Evolutionary conservation across 2,888 invertebrate species (phyloP).

Genomic region (Eumacrocentrus americanus): DNA sequence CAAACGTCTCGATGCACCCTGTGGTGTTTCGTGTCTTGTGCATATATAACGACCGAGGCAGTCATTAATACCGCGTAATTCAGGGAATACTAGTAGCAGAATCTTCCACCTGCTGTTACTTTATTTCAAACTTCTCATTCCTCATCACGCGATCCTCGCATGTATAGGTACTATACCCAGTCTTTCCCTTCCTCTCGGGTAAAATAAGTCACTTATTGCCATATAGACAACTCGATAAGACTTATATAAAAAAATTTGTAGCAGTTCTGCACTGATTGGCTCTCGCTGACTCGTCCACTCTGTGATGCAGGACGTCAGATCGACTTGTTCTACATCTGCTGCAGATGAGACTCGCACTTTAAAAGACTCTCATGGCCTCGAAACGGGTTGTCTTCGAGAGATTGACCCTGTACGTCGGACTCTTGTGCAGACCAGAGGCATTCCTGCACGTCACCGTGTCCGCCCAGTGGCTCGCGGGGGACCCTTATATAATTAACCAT

Average conservation of each 20-base stretch:
- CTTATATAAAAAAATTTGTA: conserved; percentile 4
- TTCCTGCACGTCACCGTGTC: conserved; percentile 59
- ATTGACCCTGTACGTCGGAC: conserved; percentile 22
- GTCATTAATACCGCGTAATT: conserved; percentile 29
- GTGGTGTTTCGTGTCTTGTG: conserved; percentile 5
- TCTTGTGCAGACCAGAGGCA: conserved; percentile 36
- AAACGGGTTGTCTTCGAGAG: conserved; percentile 30
- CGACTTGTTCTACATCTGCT: conserved; percentile 14
- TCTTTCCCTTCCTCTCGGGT: background rate
- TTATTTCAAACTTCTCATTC: background rate
- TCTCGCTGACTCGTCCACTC: conserved; percentile 41
- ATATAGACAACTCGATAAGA: background rate
- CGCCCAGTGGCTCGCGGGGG: conserved; percentile 60
- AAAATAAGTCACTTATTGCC: background rate
- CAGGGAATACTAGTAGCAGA: conserved; percentile 24
- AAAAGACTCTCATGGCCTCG: conserved; percentile 16
- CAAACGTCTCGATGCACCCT: conserved; percentile 13
- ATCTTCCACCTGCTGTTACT: conserved; percentile 17
- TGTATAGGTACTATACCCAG: background rate
- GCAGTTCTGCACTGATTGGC: conserved; percentile 45
- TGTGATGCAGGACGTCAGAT: conserved; percentile 28
- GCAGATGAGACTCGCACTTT: background rate
- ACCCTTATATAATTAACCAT: conserved; percentile 62
- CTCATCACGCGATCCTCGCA: background rate
- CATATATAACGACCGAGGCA: conserved; percentile 8